A percentile compares a stretch with the other conserved stretches of the same genome.
These are phyloP conservation scores for Philopotamus ludificatus DNA, from an alignment of 1,140 invertebrate species.

Conservation along the genomic window DNA sequence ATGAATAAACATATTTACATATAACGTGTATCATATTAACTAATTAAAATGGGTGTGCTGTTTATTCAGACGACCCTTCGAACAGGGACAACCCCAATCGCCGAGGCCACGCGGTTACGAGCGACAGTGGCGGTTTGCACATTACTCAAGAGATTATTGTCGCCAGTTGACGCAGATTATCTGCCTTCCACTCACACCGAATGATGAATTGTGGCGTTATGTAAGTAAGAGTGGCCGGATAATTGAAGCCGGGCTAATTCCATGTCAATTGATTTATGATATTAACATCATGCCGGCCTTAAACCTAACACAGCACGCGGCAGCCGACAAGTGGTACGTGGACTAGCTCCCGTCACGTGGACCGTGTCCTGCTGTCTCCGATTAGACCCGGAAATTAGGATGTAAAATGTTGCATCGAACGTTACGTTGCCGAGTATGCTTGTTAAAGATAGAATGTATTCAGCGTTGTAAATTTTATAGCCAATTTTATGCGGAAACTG, in stretches of 20 bases:
- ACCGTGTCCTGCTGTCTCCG: background rate
- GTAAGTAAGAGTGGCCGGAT: conserved; percentile 27
- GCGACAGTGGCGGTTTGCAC: conserved; percentile 1
- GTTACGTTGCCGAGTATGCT: too few species aligned
- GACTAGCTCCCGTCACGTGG: background rate
- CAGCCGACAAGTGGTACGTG: background rate
- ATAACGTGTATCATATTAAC: too few species aligned
- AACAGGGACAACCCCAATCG: background rate
- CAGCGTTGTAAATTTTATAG: background rate
- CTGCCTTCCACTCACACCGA: conserved; percentile 5
- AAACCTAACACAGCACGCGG: background rate
- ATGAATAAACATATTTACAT: too few species aligned
- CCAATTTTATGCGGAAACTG: background rate
- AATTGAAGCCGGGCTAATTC: conserved; percentile 8
- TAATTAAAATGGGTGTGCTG: too few species aligned
- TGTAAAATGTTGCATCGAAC: too few species aligned
- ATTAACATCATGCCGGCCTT: background rate
- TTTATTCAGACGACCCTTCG: conserved; percentile 1
- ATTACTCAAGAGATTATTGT: conserved; percentile 27
- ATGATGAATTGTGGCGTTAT: conserved; percentile 36
- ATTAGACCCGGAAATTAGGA: too few species aligned
- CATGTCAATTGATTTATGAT: conserved; percentile 33
- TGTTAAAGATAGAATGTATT: background rate
- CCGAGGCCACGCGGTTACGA: background rate
- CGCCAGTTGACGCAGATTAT: conserved; percentile 25